These are phyloP conservation scores for Xenopus laevis DNA, from an alignment of 2,113 vertebrate species.

Conservation along the genomic window DNA sequence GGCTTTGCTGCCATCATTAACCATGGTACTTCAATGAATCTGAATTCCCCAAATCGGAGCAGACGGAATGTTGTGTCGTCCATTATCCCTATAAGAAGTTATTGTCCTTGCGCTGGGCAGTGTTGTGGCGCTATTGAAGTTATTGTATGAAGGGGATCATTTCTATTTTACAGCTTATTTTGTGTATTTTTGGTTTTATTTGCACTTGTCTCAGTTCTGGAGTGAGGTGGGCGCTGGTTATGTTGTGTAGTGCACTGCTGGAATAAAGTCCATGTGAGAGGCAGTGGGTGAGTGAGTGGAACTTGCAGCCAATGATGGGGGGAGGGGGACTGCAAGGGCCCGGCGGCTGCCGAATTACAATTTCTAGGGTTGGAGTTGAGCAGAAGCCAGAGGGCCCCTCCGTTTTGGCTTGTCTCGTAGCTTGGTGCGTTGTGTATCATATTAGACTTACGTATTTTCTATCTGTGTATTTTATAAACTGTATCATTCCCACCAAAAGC, in stretches of 20 bases:
- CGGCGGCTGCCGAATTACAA: too few species aligned
- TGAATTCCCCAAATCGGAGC: background rate
- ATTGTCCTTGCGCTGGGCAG: too few species aligned
- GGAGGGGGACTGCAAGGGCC: too few species aligned
- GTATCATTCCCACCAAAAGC: constrained; percentile 30
- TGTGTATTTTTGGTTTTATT: constrained; percentile 3
- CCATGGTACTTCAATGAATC: background rate
- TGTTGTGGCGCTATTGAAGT: background rate
- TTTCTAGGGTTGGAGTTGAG: background rate
- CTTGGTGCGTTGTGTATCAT: constrained; percentile 38
- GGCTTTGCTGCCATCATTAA: background rate
- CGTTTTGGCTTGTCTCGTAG: constrained; percentile 16
- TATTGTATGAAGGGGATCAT: background rate
- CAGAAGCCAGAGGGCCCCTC: background rate
- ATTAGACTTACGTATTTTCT: constrained; percentile 54
- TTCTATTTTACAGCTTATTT: background rate
- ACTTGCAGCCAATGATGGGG: background rate
- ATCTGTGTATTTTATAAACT: constrained; percentile 48
- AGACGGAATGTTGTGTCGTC: background rate
- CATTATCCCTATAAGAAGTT: background rate
- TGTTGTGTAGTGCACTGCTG: constrained; percentile 26
- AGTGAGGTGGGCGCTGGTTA: constrained; percentile 25
- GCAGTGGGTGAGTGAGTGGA: constrained; percentile 16
- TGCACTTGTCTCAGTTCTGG: background rate
- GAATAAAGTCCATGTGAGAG: constrained; percentile 21